Base-by-base conservation (phyloP, 2,797 vertebrate species). In the Argentina silus region DNA sequence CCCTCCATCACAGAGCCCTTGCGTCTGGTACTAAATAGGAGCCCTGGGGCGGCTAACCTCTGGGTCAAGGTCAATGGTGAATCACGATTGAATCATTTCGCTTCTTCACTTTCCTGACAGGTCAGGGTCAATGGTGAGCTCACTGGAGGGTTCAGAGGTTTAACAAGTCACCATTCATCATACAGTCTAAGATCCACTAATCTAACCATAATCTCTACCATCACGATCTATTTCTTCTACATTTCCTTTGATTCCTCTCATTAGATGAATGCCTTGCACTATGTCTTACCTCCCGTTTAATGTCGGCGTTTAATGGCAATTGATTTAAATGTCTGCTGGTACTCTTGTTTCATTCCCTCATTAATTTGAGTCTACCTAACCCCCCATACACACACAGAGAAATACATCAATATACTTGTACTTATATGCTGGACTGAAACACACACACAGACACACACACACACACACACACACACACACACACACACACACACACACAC, bases 361-460 rank as follows among this genome's bases (percentile, higher is more conserved):
- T 36, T 36, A 36, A 36, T 36, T 36, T 36, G 27, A 36, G 27
- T 36, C 4, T 2, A 36, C 4, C 4, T 2, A 36, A 36, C 1
- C 27, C 4, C 2, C 1, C 27, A 4, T 4, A 4, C 27, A 4
- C 27, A 36, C 27, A 36, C 27, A 36, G 2, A 36, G 27, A 36
- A 1, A 36, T 36, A 36, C 27, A 36, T 36, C 4, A 36, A 36
- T 36, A 36, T 36, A 36, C 27, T 36, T 36, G 27, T 36, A 36
- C 27, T 36, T 36, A 36, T 4, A 36, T 36, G 27, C 27, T 36
- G 27, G 27, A 36, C 27, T 36, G 27, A 36, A 36, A 36, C 27
- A 36, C 4, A 2, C 4, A 4, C 27, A 36, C 27, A 36, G 53
- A 84, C 88, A 63, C 11, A n/a, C 81, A 82, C 84, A 84, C 83